Conservation (phyloP, 2,888 invertebrate species). For the Noctua fimbriata region DNA sequence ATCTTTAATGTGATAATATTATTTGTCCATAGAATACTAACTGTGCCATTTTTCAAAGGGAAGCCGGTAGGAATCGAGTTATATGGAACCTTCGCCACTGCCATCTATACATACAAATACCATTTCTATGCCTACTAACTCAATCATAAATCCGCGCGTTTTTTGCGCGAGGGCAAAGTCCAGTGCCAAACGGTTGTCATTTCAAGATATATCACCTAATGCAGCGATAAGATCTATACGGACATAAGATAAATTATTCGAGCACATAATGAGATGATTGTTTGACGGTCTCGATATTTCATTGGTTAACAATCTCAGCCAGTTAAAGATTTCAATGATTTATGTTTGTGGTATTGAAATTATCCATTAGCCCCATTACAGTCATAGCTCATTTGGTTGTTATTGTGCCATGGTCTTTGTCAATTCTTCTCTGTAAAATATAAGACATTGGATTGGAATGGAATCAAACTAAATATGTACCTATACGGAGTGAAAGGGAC, state of each 20-base stretch:
- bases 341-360: conserved; percentile 29
- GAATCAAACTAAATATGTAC: not conserved
- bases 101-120: not conserved
- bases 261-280: conserved; percentile 47
- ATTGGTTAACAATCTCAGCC: conserved; percentile 30
- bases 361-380: not conserved
- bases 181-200: conserved; percentile 52
- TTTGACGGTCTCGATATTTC: conserved; percentile 37
- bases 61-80: too few relatives aligned
- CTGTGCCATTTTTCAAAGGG: too few relatives aligned
- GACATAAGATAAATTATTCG: conserved; percentile 52
- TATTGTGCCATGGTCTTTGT: not conserved
- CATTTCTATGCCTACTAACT: conserved; percentile 1
- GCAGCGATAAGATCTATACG: conserved; percentile 66
- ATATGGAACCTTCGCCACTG: too few relatives aligned
- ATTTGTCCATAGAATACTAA: too few relatives aligned
- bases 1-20: too few relatives aligned
- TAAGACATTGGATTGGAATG: not conserved
- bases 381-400: not conserved
- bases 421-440: not conserved
- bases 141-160: conserved; percentile 9
- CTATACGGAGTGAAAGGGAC: too few relatives aligned
- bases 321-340: conserved; percentile 39
- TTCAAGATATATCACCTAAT: conserved; percentile 65
- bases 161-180: conserved; percentile 58